A percentile compares a stretch with the other conserved stretches of the same genome.
These are phyloP conservation scores for Gandaritis pyraliata DNA, from an alignment of 2,888 invertebrate species.

Conservation along the genomic window DNA sequence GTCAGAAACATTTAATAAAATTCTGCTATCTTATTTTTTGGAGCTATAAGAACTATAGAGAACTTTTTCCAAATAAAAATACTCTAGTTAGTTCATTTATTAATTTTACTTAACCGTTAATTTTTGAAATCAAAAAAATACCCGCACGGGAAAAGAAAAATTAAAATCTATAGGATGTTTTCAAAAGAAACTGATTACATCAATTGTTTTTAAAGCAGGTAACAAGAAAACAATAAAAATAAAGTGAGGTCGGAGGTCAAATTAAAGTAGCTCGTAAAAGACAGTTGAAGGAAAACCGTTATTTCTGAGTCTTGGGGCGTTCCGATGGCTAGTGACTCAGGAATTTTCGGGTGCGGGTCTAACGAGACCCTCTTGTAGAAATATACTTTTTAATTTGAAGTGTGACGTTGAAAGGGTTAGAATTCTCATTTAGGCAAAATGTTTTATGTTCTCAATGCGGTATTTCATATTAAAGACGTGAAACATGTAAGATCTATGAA, in stretches of 20 bases:
- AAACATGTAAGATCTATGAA: too few species aligned
- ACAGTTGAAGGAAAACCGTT: slow-evolving; percentile 38
- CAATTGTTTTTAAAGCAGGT: slow-evolving; percentile 38
- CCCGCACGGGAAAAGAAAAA: slow-evolving; percentile 8
- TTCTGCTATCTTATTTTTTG: too few species aligned
- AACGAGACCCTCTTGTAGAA: slow-evolving; percentile 21
- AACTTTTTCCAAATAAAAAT: too few species aligned
- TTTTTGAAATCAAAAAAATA: not conserved
- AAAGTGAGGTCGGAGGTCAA: slow-evolving; percentile 42
- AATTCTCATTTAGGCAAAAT: not conserved
- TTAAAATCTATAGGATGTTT: slow-evolving; percentile 17
- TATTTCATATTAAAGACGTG: not conserved
- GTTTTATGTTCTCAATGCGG: not conserved
- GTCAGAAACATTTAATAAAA: too few species aligned
- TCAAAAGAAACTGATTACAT: slow-evolving; percentile 39
- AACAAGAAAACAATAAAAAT: slow-evolving; percentile 43
- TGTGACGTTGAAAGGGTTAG: slow-evolving; percentile 13
- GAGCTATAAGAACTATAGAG: too few species aligned
- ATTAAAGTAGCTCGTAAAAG: slow-evolving; percentile 41
- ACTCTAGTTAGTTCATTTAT: too few species aligned
- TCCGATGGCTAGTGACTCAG: slow-evolving; percentile 18
- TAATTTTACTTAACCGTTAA: too few species aligned
- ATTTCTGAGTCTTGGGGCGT: slow-evolving; percentile 32
- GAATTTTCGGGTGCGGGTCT: slow-evolving; percentile 22
- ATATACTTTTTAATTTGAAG: slow-evolving; percentile 30